phyloP scores from a whole-genome alignment of 37 sponge, comb jelly and placozoan genomes.

The Petrosia ficiformis region DNA sequence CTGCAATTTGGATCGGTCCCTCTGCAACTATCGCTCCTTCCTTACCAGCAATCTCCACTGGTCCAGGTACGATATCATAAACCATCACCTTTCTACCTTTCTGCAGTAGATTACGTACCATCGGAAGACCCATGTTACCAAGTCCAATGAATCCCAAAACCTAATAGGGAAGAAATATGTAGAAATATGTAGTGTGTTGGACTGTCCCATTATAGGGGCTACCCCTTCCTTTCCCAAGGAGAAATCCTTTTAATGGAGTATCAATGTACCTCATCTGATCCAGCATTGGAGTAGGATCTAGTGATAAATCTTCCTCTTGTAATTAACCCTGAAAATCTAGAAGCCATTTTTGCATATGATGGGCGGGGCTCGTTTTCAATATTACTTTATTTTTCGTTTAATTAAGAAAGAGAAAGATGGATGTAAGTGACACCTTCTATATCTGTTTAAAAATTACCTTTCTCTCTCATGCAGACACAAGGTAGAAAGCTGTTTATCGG shows the following conservation, averaged over 20 bases:
- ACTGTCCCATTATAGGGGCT: too few relatives aligned
- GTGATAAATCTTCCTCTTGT: too few relatives aligned
- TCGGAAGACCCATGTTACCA: slow-evolving; percentile 97
- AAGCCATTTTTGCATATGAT: not conserved
- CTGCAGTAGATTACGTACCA: slow-evolving; percentile 88
- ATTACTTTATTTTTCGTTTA: not conserved
- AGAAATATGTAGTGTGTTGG: slow-evolving; percentile 63
- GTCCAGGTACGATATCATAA: slow-evolving; percentile 57
- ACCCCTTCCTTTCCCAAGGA: too few relatives aligned
- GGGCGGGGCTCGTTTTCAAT: not conserved
- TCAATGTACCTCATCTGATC: too few relatives aligned
- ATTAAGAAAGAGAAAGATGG: not conserved
- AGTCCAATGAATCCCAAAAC: slow-evolving; percentile 94
- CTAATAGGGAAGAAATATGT: slow-evolving; percentile 9
- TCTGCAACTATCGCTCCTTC: slow-evolving; percentile 65
- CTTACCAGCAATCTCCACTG: slow-evolving; percentile 41
- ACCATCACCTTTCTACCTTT: slow-evolving; percentile 74
- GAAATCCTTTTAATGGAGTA: too few relatives aligned
- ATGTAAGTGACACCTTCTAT: not conserved
- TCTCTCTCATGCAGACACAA: slow-evolving; percentile 22
- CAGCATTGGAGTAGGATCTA: too few relatives aligned
- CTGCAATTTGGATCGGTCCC: slow-evolving; percentile 70
- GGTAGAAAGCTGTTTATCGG: slow-evolving; percentile 64
- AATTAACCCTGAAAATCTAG: too few relatives aligned
- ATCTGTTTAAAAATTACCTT: not conserved